Conservation (phyloP, 1,140 invertebrate genomes). For the Atta texana region DNA sequence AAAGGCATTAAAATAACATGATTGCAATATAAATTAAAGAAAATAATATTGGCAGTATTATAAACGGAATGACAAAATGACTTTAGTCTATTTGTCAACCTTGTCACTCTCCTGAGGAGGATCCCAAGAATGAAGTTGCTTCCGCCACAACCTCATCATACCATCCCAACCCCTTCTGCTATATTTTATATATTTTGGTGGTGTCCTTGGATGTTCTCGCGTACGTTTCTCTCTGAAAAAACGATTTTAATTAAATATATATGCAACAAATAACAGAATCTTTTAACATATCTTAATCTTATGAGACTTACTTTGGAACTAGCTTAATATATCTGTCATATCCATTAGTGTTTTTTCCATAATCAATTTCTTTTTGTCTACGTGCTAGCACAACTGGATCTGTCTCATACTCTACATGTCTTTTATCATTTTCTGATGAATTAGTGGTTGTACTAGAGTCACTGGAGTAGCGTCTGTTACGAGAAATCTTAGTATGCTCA, state of each 20-base stretch:
- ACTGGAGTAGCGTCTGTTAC: conserved; percentile 78
- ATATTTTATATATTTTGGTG: conserved; percentile 94
- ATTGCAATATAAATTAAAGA: conserved; percentile 57
- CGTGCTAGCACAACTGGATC: conserved; percentile 91
- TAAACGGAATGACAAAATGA: conserved; percentile 47
- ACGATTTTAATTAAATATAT: not conserved
- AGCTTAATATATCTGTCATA: conserved; percentile 92
- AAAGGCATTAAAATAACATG: not conserved
- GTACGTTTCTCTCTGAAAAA: conserved; percentile 88
- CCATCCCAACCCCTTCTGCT: conserved; percentile 96
- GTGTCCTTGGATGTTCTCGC: conserved; percentile 93
- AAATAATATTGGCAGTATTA: conserved; percentile 36
- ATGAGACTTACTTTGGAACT: conserved; percentile 90
- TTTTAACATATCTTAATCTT: not conserved
- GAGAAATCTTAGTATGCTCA: conserved; percentile 63
- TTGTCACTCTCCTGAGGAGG: conserved; percentile 83
- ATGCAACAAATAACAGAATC: conserved; percentile 26
- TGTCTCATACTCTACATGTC: conserved; percentile 88
- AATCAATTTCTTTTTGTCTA: conserved; percentile 97
- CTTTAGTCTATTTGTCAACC: conserved; percentile 28
- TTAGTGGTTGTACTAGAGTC: conserved; percentile 82
- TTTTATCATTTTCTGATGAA: conserved; percentile 77
- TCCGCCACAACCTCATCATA: conserved; percentile 94
- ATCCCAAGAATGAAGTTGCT: conserved; percentile 94
- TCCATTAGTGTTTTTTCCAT: conserved; percentile 96